Evolutionary conservation across 2,113 vertebrate species (phyloP), one percentile per base, ranked within the genome.

Genomic region (Upupa epops): DNA sequence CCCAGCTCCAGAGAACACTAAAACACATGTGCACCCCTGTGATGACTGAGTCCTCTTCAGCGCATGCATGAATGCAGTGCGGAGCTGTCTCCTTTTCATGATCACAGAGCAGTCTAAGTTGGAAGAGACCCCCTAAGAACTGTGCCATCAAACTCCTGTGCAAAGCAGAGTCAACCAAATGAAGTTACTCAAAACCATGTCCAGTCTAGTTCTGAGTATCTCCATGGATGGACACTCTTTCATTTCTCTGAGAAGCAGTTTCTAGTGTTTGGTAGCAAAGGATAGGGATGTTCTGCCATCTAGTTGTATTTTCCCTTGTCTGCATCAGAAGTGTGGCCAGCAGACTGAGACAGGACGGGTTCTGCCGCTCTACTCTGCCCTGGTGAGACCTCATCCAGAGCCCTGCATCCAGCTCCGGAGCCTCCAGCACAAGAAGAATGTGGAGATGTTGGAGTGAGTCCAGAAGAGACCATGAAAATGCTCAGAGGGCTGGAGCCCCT

Each of bases 41-140:
- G 61, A 15, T 48, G 26, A 65, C 15, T 4, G 28, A 37, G 13
- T 72, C 6, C 5, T 80, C 22, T 56, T 60, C 48, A 14, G 20
- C 69, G 16, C 21, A 18, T 37, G 14, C 52, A 61, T 0, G 2
- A 63, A 45, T 4, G 5, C 8, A 28, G 9, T 42, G 31, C n/a
- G 31, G 13, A 74, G 8, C 28, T 66, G 2, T 51, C 26, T 84
- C 17, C 5, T 22, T 22, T 60, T 72, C 22, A 21, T 32, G n/a
- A 58, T 25, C 32, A 37, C 1, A 34, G 36, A 52, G 5, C 4
- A 34, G 18, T 51, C 3, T 37, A 22, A 37, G 9, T 48, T 29
- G 13, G 10, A 48, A 83, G 13, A 13, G 29, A 63, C 3, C 5
- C n/a, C 71, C 28, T 28, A 24, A 4, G 15, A 21, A 22, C 36